Base-by-base conservation (phyloP, 92 coral and sea anemone species). In the Umimayanthus chanpuru region DNA sequence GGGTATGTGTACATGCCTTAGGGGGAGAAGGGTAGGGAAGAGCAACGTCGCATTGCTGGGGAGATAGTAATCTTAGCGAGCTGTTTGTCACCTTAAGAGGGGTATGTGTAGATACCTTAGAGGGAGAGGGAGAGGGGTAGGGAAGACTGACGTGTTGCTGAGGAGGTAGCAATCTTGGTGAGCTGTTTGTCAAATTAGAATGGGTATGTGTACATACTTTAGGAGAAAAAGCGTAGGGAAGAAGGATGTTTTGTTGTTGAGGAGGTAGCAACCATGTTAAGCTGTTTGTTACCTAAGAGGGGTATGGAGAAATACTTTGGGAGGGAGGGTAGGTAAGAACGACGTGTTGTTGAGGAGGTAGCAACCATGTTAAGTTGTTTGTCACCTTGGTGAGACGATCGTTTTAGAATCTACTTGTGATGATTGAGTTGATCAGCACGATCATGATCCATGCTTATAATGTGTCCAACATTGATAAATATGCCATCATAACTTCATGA, bases 151-250 rank as follows among this genome's bases (percentile, higher is more conserved):
- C 91, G 4, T 89, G 91, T 49, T 89, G 91, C 29, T 89, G 88
- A 88, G 91, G 91, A 67, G 91, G 91, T 16, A 74, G 79, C 70
- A 89, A 89, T 28, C 44, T 89, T 30, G 91, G 83, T 53, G 91
- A 89, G 73, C 91, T 83, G 32, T 89, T 56, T 32, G 88, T 89
- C 39, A 89, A 88, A 18, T 43, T 79, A 21, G 82, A 78, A 3
- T 32, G 80, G 89, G 89, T 86, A 76, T 15, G 82, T 26, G 11
- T 23, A 40, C 58, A 76, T 20, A 40, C 32, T 32, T 76, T 76
- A 1, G 56, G 30, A 41, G 56, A 32, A 58, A 76, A 12, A 18
- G 18, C 36, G 58, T 53, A 53, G 20, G 58, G 58, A 29, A 89
- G 85, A 81, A 65, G 41, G n/a, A 89, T 88, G 36, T 89, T 85